Conservation (phyloP, 2,797 vertebrate species). For the Microhierax caerulescens region DNA sequence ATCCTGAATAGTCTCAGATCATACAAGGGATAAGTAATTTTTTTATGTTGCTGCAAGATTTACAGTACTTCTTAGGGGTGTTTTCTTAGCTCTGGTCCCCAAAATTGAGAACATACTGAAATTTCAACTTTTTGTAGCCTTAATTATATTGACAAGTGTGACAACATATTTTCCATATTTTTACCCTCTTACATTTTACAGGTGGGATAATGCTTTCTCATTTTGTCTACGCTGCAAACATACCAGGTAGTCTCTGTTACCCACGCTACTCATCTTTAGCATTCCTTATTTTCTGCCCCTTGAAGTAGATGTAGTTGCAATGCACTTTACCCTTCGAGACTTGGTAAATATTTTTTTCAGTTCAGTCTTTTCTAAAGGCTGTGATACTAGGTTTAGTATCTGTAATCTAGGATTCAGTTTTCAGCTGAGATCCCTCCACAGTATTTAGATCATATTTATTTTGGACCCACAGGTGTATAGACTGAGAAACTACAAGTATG, state of each 20-base stretch:
- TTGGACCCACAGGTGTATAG: conserved; percentile 36
- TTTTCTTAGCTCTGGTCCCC: background rate
- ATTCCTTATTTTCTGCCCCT: conserved; percentile 56
- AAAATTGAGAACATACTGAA: background rate
- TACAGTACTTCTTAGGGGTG: background rate
- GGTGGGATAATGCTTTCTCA: background rate
- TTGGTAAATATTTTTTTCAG: conserved; percentile 70
- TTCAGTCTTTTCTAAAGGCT: conserved; percentile 67
- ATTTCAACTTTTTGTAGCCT: background rate
- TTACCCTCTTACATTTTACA: background rate
- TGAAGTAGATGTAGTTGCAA: conserved; percentile 65
- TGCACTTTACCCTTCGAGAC: conserved; percentile 80
- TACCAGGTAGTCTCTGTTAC: conserved; percentile 10
- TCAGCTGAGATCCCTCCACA: conserved; percentile 61
- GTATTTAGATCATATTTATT: conserved; percentile 67
- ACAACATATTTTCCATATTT: background rate
- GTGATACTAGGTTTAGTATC: conserved; percentile 51
- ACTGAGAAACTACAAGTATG: background rate
- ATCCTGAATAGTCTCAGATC: background rate
- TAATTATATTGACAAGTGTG: background rate
- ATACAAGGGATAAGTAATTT: background rate
- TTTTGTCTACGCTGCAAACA: conserved; percentile 24
- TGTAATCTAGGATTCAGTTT: conserved; percentile 60
- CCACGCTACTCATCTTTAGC: conserved; percentile 6
- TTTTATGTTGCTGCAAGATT: background rate